phyloP scores from a whole-genome alignment of 2,113 vertebrate genomes.

The Regulus satrapa region DNA sequence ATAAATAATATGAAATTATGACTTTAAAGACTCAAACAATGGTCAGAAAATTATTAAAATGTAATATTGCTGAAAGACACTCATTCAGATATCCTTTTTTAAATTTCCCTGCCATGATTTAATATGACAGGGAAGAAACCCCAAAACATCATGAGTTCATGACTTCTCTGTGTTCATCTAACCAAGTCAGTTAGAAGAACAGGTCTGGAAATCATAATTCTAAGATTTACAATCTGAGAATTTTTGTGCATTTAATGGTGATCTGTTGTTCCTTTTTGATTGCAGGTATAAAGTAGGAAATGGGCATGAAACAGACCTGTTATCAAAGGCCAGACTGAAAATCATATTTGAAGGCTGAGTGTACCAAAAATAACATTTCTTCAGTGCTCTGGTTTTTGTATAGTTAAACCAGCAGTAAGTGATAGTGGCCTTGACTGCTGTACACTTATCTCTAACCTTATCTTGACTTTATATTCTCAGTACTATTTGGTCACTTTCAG shows the following conservation, averaged over 20 bases:
- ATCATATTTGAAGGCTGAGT: background rate
- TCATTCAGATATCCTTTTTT: background rate
- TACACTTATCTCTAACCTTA: background rate
- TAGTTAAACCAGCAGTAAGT: background rate
- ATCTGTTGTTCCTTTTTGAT: background rate
- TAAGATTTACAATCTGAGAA: background rate
- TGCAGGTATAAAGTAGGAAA: background rate
- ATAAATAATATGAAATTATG: background rate
- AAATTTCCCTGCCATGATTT: background rate
- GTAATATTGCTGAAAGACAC: background rate
- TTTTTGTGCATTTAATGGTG: background rate
- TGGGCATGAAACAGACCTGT: background rate
- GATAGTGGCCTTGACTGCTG: background rate
- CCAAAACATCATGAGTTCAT: background rate
- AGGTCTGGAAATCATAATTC: background rate
- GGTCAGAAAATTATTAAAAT: background rate
- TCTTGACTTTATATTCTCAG: background rate
- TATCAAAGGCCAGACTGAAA: background rate
- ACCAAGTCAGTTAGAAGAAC: background rate
- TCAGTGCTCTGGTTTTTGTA: background rate
- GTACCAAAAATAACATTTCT: background rate
- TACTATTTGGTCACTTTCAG: background rate
- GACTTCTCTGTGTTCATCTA: background rate
- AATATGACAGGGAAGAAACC: background rate
- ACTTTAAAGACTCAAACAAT: background rate